Evolutionary conservation across 2,888 invertebrate genomes (phyloP).

Genomic region (Caradrina kadenii): DNA sequence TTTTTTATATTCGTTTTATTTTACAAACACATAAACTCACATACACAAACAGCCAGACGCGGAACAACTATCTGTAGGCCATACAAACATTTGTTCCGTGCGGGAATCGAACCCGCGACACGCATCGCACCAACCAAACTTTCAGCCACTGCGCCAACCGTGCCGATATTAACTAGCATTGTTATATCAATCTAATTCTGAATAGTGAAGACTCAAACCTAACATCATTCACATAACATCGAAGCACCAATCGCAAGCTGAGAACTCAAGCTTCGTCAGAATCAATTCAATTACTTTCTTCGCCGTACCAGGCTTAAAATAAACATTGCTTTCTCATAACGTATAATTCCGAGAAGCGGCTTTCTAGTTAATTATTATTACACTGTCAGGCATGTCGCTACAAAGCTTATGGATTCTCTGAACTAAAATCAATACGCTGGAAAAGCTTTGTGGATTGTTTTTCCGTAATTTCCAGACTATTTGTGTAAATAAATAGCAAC

Average conservation of each 20-base stretch:
- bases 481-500: conserved; percentile 38
- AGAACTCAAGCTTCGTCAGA: not conserved
- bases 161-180: no score
- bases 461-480: conserved; percentile 5
- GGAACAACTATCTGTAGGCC: no score
- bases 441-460: conserved; percentile 10
- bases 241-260: not conserved
- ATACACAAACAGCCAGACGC: no score
- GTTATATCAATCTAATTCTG: no score
- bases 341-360: conserved; percentile 7
- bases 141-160: no score
- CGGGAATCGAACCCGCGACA: no score
- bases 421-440: conserved; percentile 39
- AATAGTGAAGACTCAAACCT: not conserved
- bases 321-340: conserved; percentile 10
- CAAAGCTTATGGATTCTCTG: conserved; percentile 20
- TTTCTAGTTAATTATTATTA: conserved; percentile 22
- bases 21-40: no score
- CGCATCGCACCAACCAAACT: no score
- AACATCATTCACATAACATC: not conserved
- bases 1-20: no score
- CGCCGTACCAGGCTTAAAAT: not conserved
- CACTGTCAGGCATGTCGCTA: conserved; percentile 1
- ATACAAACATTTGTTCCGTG: no score
- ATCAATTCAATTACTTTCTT: conserved; percentile 22